These are phyloP conservation scores for Sclerurus mexicanus DNA, from an alignment of 2,113 vertebrate species.

Conservation along the genomic window DNA sequence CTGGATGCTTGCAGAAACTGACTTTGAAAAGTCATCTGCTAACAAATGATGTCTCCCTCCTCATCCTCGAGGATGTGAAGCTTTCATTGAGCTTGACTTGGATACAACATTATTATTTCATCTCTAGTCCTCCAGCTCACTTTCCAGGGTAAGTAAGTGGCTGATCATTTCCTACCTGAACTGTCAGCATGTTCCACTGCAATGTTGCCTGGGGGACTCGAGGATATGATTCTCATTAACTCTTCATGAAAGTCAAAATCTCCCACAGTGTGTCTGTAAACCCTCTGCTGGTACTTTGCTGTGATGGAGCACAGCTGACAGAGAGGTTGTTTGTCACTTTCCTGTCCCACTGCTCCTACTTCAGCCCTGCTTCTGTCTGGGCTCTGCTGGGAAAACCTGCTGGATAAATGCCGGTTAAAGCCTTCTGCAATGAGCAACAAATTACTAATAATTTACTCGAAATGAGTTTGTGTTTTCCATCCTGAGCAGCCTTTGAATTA, in stretches of 20 bases:
- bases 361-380: background rate
- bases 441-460: background rate
- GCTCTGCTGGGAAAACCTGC: background rate
- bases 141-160: background rate
- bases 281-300: background rate
- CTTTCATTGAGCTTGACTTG: background rate
- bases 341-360: background rate
- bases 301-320: background rate
- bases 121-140: background rate
- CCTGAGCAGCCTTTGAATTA: background rate
- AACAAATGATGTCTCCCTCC: background rate
- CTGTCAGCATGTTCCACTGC: background rate
- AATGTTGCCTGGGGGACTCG: background rate
- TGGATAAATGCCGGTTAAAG: background rate
- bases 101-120: background rate
- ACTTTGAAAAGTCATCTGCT: background rate
- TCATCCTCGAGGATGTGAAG: background rate
- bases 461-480: background rate
- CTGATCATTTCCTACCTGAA: background rate
- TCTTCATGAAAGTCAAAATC: background rate
- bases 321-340: background rate
- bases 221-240: background rate
- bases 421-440: background rate
- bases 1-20: background rate
- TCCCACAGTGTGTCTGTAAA: background rate